These are phyloP conservation scores for Chaetura pelagica DNA, from an alignment of 2,113 vertebrate genomes.

Conservation along the genomic window DNA sequence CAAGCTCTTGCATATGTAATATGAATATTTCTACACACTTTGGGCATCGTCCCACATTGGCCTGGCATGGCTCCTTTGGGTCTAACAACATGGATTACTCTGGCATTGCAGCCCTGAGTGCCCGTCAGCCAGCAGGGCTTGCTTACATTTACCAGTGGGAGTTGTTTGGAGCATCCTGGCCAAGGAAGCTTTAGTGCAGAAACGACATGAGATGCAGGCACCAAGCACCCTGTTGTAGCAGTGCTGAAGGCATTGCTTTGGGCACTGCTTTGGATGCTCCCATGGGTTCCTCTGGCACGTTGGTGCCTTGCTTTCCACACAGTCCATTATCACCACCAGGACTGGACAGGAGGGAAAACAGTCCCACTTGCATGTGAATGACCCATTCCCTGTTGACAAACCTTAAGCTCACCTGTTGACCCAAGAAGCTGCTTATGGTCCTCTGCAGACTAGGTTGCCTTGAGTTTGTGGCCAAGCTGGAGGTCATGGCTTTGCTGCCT, in stretches of 20 bases:
- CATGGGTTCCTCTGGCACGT: background rate
- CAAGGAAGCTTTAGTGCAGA: background rate
- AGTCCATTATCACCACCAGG: background rate
- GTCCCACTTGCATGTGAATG: background rate
- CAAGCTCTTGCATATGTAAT: background rate
- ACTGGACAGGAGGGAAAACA: background rate
- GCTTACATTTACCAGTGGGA: background rate
- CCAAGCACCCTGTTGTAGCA: background rate
- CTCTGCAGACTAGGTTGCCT: background rate
- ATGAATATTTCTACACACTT: background rate
- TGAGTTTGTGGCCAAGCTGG: background rate
- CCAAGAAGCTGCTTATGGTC: background rate
- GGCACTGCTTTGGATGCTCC: background rate
- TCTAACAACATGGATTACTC: background rate
- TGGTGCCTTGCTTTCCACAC: background rate
- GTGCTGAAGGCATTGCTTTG: accelerated
- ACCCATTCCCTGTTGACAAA: background rate
- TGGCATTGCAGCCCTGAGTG: background rate
- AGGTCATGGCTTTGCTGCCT: background rate
- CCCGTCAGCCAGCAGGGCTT: background rate
- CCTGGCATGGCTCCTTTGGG: background rate
- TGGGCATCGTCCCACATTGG: background rate
- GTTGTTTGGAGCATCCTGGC: background rate
- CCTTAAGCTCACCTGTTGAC: background rate
- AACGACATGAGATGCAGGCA: accelerated